phyloP scores from a whole-genome alignment of 2,113 vertebrate genomes.

The Psittacara wagleri region DNA sequence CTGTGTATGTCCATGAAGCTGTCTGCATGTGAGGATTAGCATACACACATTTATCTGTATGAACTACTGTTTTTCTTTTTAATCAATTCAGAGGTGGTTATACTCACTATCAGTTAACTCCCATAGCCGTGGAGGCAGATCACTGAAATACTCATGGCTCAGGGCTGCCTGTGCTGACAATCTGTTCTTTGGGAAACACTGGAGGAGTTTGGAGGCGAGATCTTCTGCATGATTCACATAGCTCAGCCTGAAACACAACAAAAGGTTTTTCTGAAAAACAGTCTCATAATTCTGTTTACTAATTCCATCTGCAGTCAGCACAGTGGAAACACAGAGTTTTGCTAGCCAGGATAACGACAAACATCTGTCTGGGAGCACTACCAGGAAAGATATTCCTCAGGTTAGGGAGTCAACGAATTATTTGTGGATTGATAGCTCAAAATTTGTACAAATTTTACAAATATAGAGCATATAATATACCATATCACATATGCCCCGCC shows the following conservation, averaged over 20 bases:
- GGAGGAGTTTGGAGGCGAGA: constrained; percentile 92
- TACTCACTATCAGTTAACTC: constrained; percentile 93
- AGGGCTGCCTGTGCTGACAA: constrained; percentile 91
- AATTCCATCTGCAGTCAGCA: background rate
- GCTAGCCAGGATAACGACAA: background rate
- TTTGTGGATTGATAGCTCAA: background rate
- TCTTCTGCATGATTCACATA: constrained; percentile 93
- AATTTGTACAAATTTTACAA: background rate
- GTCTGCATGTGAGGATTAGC: background rate
- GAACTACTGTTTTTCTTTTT: background rate
- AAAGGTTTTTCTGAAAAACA: constrained; percentile 28
- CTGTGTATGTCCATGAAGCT: background rate
- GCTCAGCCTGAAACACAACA: constrained; percentile 83
- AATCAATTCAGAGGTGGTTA: background rate
- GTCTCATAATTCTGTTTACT: background rate
- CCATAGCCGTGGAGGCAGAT: constrained; percentile 94
- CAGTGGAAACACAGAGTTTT: background rate
- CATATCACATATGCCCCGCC: background rate
- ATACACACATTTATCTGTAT: background rate
- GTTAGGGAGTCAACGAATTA: background rate
- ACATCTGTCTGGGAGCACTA: background rate
- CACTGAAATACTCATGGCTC: constrained; percentile 93
- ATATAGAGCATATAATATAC: background rate
- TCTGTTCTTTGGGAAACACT: constrained; percentile 97
- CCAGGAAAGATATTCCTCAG: background rate